Evolutionary conservation across 2,888 invertebrate species (phyloP).

Genomic region (Arrhopalites spinosus): DNA sequence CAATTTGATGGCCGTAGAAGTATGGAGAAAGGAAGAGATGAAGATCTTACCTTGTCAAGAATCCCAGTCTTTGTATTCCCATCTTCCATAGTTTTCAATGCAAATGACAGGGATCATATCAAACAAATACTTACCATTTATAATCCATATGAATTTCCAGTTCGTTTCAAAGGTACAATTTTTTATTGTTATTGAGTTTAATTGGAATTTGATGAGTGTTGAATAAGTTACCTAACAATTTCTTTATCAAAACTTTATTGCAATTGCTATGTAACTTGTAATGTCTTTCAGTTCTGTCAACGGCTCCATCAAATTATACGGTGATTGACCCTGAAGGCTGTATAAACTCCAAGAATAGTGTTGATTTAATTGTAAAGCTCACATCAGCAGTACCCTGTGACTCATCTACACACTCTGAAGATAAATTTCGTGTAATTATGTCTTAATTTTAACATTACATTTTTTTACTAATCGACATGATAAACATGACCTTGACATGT

Average conservation of each 20-base stretch:
- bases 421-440: slow-evolving; percentile 52
- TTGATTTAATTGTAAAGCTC: slow-evolving; percentile 53
- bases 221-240: too few relatives aligned
- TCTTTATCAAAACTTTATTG: not conserved
- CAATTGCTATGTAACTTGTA: not conserved
- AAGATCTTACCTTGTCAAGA: slow-evolving; percentile 24
- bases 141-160: slow-evolving; percentile 55
- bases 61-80: slow-evolving; percentile 54
- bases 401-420: slow-evolving; percentile 37
- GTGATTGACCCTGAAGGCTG: slow-evolving; percentile 52
- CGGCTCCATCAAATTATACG: slow-evolving; percentile 47
- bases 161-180: slow-evolving; percentile 51
- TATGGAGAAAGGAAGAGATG: slow-evolving; percentile 6
- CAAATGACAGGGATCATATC: slow-evolving; percentile 48
- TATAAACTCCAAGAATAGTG: slow-evolving; percentile 50
- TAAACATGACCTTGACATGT: not conserved
- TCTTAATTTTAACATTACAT: slow-evolving; percentile 37
- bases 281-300: slow-evolving; percentile 46
- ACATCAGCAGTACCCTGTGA: slow-evolving; percentile 43
- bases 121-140: slow-evolving; percentile 55
- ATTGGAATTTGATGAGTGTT: too few relatives aligned
- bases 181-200: too few relatives aligned
- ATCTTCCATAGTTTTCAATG: slow-evolving; percentile 48
- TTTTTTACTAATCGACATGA: not conserved
- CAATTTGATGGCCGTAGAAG: not conserved